Evolutionary conservation across 1,140 invertebrate genomes (phyloP).

Genomic region (Tetragonula clypearis): DNA sequence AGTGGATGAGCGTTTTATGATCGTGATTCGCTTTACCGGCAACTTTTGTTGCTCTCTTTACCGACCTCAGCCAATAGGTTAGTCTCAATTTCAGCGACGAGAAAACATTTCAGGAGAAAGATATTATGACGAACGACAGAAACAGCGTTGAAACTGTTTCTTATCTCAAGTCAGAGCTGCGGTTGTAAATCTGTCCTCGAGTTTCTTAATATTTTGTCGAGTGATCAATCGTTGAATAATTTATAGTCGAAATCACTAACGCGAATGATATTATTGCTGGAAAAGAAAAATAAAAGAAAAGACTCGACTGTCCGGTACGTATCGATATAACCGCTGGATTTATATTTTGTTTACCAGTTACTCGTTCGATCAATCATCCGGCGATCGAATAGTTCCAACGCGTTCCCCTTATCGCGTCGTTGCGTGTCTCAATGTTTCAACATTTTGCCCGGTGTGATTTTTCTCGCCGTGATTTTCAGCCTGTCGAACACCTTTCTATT

Average conservation of each 20-base stretch:
- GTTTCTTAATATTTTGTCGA: constrained; percentile 3
- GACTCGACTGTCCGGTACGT: not conserved
- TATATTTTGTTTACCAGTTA: constrained; percentile 36
- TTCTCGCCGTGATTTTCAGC: constrained; percentile 5
- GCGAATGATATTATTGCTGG: too few species aligned
- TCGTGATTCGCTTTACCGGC: too few species aligned
- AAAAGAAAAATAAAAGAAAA: constrained; percentile 2
- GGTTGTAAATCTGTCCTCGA: not conserved
- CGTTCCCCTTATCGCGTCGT: constrained; percentile 18
- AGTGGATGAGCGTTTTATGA: too few species aligned
- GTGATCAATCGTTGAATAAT: not conserved
- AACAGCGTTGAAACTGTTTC: not conserved
- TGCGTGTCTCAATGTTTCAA: constrained; percentile 37
- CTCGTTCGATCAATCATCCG: constrained; percentile 32
- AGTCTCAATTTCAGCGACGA: not conserved
- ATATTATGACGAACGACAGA: not conserved
- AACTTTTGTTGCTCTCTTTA: not conserved
- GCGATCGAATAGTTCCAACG: not conserved
- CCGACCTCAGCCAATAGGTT: not conserved
- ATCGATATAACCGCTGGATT: constrained; percentile 17
- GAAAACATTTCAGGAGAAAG: too few species aligned
- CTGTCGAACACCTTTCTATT: constrained; percentile 47
- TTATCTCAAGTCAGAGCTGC: constrained; percentile 19
- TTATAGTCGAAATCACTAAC: constrained; percentile 6
- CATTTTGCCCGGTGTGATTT: constrained; percentile 16